phyloP scores from a whole-genome alignment of 2,113 vertebrate species.

The Tylochromis polylepis region DNA sequence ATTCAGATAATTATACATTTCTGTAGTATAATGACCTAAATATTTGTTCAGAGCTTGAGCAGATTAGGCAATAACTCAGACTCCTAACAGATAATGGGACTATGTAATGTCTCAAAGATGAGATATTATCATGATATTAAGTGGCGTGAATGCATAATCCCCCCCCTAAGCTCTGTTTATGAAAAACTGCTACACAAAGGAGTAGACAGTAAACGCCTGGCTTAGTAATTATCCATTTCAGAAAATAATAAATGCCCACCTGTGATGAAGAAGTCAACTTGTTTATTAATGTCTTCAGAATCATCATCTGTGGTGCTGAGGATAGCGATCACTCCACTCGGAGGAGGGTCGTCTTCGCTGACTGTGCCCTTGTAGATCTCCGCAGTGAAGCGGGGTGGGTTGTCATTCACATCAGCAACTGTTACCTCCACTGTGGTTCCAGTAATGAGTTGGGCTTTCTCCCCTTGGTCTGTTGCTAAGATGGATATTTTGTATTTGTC shows the following conservation, averaged over 20 bases:
- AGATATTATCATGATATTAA: slow-evolving; percentile 55
- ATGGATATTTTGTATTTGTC: slow-evolving; percentile 78
- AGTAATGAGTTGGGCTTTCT: slow-evolving; percentile 82
- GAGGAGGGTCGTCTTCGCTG: slow-evolving; percentile 91
- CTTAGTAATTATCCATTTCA: neutral
- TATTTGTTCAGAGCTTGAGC: slow-evolving; percentile 43
- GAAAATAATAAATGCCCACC: slow-evolving; percentile 70
- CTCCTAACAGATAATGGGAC: slow-evolving; percentile 34
- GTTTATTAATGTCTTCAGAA: slow-evolving; percentile 85
- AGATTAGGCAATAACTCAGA: slow-evolving; percentile 28
- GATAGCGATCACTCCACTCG: slow-evolving; percentile 89
- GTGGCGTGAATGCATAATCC: slow-evolving; percentile 24
- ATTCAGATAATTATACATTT: slow-evolving; percentile 52
- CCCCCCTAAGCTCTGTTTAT: slow-evolving; percentile 2
- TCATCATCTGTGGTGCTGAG: slow-evolving; percentile 91
- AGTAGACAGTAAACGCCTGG: neutral
- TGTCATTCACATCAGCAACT: slow-evolving; percentile 93
- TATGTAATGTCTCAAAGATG: slow-evolving; percentile 42
- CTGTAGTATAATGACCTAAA: slow-evolving; percentile 48
- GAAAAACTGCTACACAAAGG: slow-evolving; percentile 23
- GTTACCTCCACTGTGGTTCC: slow-evolving; percentile 80
- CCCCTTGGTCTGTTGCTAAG: slow-evolving; percentile 86
- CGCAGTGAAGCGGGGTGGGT: slow-evolving; percentile 89
- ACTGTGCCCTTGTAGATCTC: slow-evolving; percentile 98
- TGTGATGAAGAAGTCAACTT: slow-evolving; percentile 91